A percentile compares a stretch with the other conserved stretches of the same genome.
Conservation (phyloP, 2,113 vertebrate species). For the Semicossyphus pulcher region DNA sequence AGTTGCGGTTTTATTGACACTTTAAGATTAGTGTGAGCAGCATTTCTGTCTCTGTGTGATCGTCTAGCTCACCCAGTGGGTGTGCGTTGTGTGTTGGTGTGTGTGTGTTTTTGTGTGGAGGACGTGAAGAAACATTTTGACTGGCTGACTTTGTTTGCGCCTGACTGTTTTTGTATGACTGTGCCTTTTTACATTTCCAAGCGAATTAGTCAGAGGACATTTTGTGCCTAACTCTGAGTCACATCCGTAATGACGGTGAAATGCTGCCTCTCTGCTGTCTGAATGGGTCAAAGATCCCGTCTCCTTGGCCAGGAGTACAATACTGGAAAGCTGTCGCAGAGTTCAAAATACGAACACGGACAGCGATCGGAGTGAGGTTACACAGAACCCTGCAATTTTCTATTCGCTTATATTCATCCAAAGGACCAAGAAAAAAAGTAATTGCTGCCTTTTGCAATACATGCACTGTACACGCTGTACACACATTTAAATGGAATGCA, state of each 20-base stretch:
- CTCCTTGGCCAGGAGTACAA: constrained; percentile 23
- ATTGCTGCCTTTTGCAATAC: constrained; percentile 14
- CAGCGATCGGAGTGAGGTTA: constrained; percentile 7
- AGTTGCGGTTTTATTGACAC: not conserved
- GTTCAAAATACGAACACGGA: constrained; percentile 26
- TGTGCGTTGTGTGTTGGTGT: not conserved
- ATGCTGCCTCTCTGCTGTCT: constrained; percentile 31
- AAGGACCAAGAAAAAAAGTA: constrained; percentile 29
- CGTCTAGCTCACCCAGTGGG: not conserved
- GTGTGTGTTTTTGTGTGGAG: not conserved
- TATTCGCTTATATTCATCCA: constrained; percentile 29
- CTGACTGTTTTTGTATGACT: constrained; percentile 47
- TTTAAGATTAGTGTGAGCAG: not conserved
- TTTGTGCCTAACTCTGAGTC: constrained; percentile 59
- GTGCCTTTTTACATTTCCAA: constrained; percentile 43
- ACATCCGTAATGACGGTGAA: constrained; percentile 43
- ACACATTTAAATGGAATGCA: constrained; percentile 53
- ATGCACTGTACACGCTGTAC: not conserved
- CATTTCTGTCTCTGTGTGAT: constrained; percentile 1
- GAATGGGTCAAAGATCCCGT: constrained; percentile 54
- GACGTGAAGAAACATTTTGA: constrained; percentile 20
- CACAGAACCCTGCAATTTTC: constrained; percentile 7
- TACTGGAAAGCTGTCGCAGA: constrained; percentile 25
- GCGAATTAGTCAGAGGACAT: constrained; percentile 57
- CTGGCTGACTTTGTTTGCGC: constrained; percentile 20